Base-by-base conservation (phyloP, 2,888 invertebrate genomes). In the Eupithecia centaureata region DNA sequence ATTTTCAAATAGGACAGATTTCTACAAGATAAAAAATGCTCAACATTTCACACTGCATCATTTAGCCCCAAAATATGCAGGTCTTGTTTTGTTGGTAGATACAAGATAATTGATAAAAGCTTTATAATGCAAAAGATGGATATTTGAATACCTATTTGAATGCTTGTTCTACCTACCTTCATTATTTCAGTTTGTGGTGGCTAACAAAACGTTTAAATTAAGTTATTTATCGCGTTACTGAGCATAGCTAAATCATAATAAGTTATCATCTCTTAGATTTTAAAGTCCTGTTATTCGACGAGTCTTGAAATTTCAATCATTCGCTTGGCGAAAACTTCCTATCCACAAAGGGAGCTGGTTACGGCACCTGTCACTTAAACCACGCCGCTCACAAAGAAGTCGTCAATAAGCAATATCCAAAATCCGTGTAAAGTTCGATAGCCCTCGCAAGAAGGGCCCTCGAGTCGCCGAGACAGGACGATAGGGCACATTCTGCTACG, bases 401-500 rank as follows among this genome's bases (percentile, higher is more conserved):
- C 72, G 76, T 74, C 73, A 76, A 76, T 76, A 74, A 76, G 74
- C 76, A 68, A 68, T 74, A 74, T 74, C 76, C 76, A 66, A 76
- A 76, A 76, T 68, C 73, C 72, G 75, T 68, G 61, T 69, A 69
- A 65, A 65, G 67, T 66, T 69, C 58, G 65, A 72, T 64, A 64
- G 71, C 61, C 63, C 71, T 77, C 72, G 66, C 69, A 65, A 61
- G 70, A 68, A 77, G 75, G 68, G 73, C 79, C 73, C 87, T 87
- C 75, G 75, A 80, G 76, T 74, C 73, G 77, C 75, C 77, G 75
- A 72, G 61, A 72, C 66, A 58, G 76, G 77, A 79, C 81, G 88
- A 88, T 88, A 88, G 83, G 83, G 87, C 88, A 88, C 88, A 88
- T 82, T 86, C 81, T 83, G 84, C 69, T 80, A 81, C 79, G 74